Conservation (phyloP, 2,113 vertebrate genomes). For the Heptranchias perlo region DNA sequence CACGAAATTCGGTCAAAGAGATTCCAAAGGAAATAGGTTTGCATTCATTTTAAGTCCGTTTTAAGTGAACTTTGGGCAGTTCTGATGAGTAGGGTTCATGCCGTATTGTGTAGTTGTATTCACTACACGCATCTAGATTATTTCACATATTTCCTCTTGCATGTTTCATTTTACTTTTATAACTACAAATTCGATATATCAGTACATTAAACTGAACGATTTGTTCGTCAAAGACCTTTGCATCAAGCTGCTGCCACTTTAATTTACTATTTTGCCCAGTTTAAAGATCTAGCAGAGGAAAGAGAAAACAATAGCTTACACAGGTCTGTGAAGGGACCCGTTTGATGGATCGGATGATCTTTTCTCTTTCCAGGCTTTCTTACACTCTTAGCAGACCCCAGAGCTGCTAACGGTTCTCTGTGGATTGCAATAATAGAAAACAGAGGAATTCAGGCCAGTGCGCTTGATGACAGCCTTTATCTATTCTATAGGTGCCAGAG, state of each 20-base stretch:
- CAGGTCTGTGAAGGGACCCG: not conserved
- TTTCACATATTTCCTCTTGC: not conserved
- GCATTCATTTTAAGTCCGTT: slow-evolving; percentile 37
- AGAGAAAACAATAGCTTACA: not conserved
- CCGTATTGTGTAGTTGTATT: not conserved
- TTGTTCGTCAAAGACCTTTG: not conserved
- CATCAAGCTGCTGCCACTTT: not conserved
- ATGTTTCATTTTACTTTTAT: not conserved
- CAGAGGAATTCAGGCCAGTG: not conserved
- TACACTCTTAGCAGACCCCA: not conserved
- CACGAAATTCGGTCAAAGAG: slow-evolving; percentile 73
- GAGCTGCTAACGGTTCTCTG: not conserved
- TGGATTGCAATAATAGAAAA: not conserved
- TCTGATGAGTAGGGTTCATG: not conserved
- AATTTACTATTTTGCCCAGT: not conserved
- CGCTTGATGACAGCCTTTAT: not conserved
- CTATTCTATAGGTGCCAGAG: not conserved
- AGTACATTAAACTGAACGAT: not conserved
- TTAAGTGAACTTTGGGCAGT: not conserved
- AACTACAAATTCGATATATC: not conserved
- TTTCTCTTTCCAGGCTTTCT: not conserved
- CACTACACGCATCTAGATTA: not conserved
- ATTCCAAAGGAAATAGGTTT: slow-evolving; percentile 85
- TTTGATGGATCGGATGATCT: not conserved
- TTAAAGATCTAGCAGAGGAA: not conserved